Percentiles rank a stretch among this genome's conserved stretches.
Conservation (phyloP, 2,113 vertebrate species). For the Carassius auratus region DNA sequence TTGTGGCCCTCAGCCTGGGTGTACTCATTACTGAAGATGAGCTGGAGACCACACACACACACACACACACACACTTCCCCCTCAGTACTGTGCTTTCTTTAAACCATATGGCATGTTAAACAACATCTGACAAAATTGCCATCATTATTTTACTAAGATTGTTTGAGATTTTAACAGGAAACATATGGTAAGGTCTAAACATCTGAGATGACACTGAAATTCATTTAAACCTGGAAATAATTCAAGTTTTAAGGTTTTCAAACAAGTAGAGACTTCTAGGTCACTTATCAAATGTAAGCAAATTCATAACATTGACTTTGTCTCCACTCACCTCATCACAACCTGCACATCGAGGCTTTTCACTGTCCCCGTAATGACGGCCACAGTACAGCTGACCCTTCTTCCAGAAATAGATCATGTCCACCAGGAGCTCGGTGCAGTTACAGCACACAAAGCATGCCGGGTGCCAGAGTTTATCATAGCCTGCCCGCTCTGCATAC, state of each 20-base stretch:
- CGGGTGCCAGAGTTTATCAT: slow-evolving; percentile 94
- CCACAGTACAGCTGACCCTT: slow-evolving; percentile 92
- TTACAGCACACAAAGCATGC: slow-evolving; percentile 89
- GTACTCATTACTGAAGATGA: slow-evolving; percentile 98
- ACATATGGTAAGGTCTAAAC: too few relatives aligned
- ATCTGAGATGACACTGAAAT: background rate
- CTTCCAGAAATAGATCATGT: slow-evolving; percentile 99
- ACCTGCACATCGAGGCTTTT: slow-evolving; percentile 93
- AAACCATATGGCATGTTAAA: background rate
- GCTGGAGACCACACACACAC: slow-evolving; percentile 69
- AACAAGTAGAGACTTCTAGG: background rate
- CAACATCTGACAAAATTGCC: background rate
- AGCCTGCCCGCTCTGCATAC: slow-evolving; percentile 92
- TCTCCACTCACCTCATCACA: slow-evolving; percentile 91
- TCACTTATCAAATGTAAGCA: background rate
- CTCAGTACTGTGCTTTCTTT: background rate
- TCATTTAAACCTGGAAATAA: background rate
- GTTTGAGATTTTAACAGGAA: too few relatives aligned
- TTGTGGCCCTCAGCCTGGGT: slow-evolving; percentile 94
- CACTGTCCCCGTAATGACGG: slow-evolving; percentile 97
- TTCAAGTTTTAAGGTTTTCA: background rate
- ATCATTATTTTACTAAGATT: slow-evolving; percentile 11
- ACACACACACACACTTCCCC: background rate
- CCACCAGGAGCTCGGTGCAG: slow-evolving; percentile 91
- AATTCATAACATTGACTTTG: background rate